These are phyloP conservation scores for Cotesia chilonis DNA, from an alignment of 1,140 invertebrate species.

Conservation along the genomic window DNA sequence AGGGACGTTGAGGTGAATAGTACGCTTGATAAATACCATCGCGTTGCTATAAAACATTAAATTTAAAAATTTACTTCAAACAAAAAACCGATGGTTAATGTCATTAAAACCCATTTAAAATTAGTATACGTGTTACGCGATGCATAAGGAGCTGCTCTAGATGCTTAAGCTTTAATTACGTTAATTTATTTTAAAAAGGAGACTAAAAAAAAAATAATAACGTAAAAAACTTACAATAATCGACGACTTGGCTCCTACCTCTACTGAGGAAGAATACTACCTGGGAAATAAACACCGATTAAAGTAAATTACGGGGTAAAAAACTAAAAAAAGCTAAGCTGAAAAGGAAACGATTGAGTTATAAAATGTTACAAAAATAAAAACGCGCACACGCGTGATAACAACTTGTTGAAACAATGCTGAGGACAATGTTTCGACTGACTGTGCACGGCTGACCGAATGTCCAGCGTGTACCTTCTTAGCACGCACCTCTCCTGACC, in stretches of 20 bases:
- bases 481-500: conserved; percentile 32
- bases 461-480: conserved; percentile 43
- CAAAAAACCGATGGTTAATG: neutral
- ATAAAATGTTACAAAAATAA: conserved; percentile 13
- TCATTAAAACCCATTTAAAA: neutral
- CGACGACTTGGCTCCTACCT: too few relatives aligned
- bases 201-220: too few relatives aligned
- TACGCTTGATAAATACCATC: too few relatives aligned
- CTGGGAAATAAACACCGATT: too few relatives aligned
- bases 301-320: neutral
- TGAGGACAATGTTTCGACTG: conserved; percentile 58
- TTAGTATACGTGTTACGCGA: neutral
- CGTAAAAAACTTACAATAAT: too few relatives aligned
- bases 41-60: too few relatives aligned
- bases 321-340: neutral
- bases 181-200: too few relatives aligned
- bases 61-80: neutral
- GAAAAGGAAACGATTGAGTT: conserved; percentile 4
- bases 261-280: too few relatives aligned
- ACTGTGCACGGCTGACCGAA: conserved; percentile 65
- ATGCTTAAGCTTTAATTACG: neutral
- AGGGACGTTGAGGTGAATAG: too few relatives aligned
- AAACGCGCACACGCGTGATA: conserved; percentile 21
- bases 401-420: conserved; percentile 6
- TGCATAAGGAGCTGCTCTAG: neutral